Base-by-base conservation (phyloP, 2,797 vertebrate genomes). In the Enteromius thamalakanensis region DNA sequence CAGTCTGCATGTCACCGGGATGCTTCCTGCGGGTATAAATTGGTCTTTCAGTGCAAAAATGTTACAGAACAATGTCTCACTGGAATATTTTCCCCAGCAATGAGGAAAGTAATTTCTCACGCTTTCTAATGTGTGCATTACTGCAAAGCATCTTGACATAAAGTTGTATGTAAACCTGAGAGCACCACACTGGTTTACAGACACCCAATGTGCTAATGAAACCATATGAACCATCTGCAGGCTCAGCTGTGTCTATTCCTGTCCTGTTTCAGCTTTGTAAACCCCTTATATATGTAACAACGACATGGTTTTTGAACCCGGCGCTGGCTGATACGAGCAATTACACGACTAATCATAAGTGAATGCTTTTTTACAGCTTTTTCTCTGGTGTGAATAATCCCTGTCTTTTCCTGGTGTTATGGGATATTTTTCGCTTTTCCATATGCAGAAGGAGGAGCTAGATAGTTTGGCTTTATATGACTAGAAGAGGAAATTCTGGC, bases 261-360 rank as follows among this genome's bases (percentile, higher is more conserved):
- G 90, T 92, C 87, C 79, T 85, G 60, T 84, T 81, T 80, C 89
- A 85, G 89, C 86, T 93, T 82, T 89, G 91, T 91, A 91, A 89
- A 92, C 89, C 88, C 37, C 12, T 9, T 45, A 45, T 68, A 42
- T 40, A 26, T 86, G 68, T 80, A 74, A 64, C 12, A 11, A 76
- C 70, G 67, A 83, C 45, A 69, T 84, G 55, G 42, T 81, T 34
- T 82, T 71, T 49, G 45, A 37, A 47, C 15, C 12, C 8, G 79
- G 78, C 5, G 42, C 82, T 84, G 84, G 80, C 80, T 87, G 86
- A 82, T 76, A 32, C 23, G n/a, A 79, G 62, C 74, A 65, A 84
- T 9, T 42, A 69, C 70, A 79, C 6, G 29, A 78, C 17, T 76
- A 75, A 83, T 87, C 29, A 37, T 81, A 49, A 34, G 74, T 58